These are phyloP conservation scores for Pachydiplax longipennis DNA, from an alignment of 2,888 invertebrate genomes.

Conservation along the genomic window DNA sequence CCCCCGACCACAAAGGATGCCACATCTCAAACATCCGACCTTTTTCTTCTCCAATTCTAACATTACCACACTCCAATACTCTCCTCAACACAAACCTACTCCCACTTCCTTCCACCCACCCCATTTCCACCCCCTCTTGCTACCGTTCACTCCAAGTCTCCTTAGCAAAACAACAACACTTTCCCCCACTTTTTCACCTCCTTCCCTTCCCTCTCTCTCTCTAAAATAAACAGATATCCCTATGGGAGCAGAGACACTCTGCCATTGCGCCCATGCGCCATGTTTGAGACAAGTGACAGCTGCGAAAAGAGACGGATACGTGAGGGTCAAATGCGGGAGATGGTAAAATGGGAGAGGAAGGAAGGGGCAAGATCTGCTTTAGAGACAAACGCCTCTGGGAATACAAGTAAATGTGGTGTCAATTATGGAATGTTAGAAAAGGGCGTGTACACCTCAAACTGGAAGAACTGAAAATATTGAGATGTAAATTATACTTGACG, in stretches of 20 bases:
- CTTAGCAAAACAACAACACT: slow-evolving; percentile 39
- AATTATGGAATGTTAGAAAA: too few relatives aligned
- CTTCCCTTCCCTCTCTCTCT: background rate
- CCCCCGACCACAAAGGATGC: background rate
- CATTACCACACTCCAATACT: background rate
- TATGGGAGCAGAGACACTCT: slow-evolving; percentile 42
- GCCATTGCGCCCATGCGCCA: slow-evolving; percentile 39
- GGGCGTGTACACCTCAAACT: too few relatives aligned
- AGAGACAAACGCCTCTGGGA: too few relatives aligned
- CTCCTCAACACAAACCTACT: background rate
- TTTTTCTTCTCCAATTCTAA: background rate
- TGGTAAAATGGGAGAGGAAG: background rate
- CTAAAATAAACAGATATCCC: slow-evolving; percentile 39
- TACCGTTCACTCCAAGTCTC: background rate
- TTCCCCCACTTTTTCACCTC: background rate
- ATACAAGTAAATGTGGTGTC: too few relatives aligned
- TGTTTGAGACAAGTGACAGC: slow-evolving; percentile 43
- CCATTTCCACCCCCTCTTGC: background rate
- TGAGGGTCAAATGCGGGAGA: background rate
- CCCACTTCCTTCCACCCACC: background rate
- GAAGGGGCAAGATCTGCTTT: background rate
- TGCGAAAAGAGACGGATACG: slow-evolving; percentile 39
- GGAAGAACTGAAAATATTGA: too few relatives aligned
- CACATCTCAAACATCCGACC: background rate
- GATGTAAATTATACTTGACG: too few relatives aligned